Evolutionary conservation across 2,113 vertebrate genomes (phyloP).

Genomic region (Engystomops pustulosus): DNA sequence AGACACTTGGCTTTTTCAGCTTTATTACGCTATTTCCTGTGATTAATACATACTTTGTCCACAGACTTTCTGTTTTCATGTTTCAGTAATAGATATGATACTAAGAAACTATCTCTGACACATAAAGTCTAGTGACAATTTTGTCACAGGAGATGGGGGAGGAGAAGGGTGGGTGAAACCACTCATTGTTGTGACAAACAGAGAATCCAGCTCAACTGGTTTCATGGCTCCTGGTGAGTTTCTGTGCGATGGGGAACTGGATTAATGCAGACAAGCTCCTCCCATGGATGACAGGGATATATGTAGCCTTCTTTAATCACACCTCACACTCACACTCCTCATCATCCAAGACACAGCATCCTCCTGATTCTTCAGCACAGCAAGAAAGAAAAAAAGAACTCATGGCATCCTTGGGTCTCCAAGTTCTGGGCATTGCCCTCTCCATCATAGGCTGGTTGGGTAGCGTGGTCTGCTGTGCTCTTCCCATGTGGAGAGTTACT

Average conservation of each 20-base stretch:
- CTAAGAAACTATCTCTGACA: constrained; percentile 1
- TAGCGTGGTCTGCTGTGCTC: constrained; percentile 76
- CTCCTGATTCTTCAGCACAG: not conserved
- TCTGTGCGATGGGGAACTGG: constrained; percentile 59
- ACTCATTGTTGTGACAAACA: constrained; percentile 55
- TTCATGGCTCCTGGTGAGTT: constrained; percentile 64
- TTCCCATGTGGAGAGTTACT: constrained; percentile 91
- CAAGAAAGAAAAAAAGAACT: not conserved
- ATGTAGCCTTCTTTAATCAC: constrained; percentile 60
- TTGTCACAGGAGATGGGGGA: not conserved
- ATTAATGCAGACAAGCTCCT: constrained; percentile 63
- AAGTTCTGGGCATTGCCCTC: constrained; percentile 84
- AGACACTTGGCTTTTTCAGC: not conserved
- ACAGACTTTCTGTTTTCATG: constrained; percentile 27
- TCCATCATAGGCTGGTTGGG: constrained; percentile 87
- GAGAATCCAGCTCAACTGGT: constrained; percentile 80
- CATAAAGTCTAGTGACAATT: not conserved
- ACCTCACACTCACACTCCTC: not conserved
- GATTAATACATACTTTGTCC: not conserved
- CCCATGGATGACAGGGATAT: constrained; percentile 68
- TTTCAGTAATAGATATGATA: not conserved
- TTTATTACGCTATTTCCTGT: not conserved
- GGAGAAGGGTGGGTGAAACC: constrained; percentile 50
- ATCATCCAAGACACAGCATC: not conserved
- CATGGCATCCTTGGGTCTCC: constrained; percentile 88